Evolutionary conservation across 2,888 invertebrate genomes (phyloP).

Genomic region (Myopa testacea): DNA sequence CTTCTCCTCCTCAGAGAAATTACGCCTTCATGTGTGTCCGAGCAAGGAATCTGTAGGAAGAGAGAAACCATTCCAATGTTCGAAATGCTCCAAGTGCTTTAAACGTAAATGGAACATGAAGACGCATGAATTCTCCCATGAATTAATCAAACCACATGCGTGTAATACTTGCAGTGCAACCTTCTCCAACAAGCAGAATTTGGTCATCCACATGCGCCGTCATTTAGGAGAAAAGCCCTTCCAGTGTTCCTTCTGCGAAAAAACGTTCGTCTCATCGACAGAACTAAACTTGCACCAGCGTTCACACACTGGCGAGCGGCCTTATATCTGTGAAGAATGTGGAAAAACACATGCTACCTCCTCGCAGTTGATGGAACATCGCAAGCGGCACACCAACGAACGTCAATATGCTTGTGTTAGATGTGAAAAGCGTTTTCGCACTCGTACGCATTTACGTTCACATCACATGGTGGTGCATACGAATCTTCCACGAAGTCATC

Average conservation of each 20-base stretch:
- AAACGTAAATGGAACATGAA: constrained; percentile 45
- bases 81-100: constrained; percentile 44
- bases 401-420: constrained; percentile 42
- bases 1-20: not conserved
- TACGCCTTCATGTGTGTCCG: not conserved
- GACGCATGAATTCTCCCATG: constrained; percentile 44
- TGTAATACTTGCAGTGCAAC: constrained; percentile 45
- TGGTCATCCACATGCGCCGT: constrained; percentile 45
- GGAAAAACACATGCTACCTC: constrained; percentile 44
- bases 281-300: constrained; percentile 45
- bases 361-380: constrained; percentile 45
- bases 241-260: constrained; percentile 45
- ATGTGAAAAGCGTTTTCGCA: constrained; percentile 47
- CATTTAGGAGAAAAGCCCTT: constrained; percentile 48
- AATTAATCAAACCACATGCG: constrained; percentile 43
- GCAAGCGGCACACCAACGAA: constrained; percentile 45
- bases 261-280: constrained; percentile 45
- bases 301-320: constrained; percentile 46
- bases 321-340: constrained; percentile 48
- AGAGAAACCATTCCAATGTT: constrained; percentile 39
- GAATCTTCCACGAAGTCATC: constrained; percentile 41
- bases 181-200: constrained; percentile 46
- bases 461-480: constrained; percentile 41
- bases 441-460: constrained; percentile 39
- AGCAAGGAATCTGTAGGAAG: constrained; percentile 4